phyloP scores from a whole-genome alignment of 2,797 vertebrate species.

The Anguilla marmorata region DNA sequence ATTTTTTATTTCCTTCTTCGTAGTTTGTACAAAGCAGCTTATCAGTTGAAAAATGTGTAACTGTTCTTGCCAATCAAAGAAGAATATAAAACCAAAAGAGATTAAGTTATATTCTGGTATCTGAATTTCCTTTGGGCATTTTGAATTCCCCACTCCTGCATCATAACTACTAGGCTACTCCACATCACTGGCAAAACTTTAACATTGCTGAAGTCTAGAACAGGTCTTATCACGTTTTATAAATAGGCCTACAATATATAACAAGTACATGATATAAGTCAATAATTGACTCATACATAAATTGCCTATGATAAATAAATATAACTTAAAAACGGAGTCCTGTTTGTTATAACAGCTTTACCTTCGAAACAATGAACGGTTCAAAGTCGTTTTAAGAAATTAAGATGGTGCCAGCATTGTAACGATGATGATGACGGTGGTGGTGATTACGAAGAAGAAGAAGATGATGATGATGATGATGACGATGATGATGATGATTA shows the following conservation, averaged over 20 bases:
- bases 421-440: not conserved
- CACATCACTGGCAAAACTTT: not conserved
- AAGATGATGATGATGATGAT: too few relatives aligned
- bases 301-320: conserved; percentile 1
- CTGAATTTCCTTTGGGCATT: not conserved
- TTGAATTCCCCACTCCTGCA: not conserved
- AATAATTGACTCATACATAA: not conserved
- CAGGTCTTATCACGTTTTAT: not conserved
- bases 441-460: too few relatives aligned
- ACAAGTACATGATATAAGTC: not conserved
- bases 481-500: too few relatives aligned
- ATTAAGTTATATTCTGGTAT: not conserved
- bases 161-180: not conserved
- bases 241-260: not conserved
- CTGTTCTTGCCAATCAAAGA: not conserved
- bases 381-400: not conserved
- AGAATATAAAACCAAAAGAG: not conserved
- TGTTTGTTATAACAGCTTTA: not conserved
- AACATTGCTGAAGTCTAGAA: conserved; percentile 5
- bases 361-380: not conserved
- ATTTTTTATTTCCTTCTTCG: not conserved
- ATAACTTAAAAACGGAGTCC: not conserved
- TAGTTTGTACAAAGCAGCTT: not conserved
- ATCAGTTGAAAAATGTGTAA: not conserved
- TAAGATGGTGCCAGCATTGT: not conserved